A percentile compares a stretch with the other conserved stretches of the same genome.
phyloP scores from a whole-genome alignment of 2,113 vertebrate species.

The Gorsachius goisagi region DNA sequence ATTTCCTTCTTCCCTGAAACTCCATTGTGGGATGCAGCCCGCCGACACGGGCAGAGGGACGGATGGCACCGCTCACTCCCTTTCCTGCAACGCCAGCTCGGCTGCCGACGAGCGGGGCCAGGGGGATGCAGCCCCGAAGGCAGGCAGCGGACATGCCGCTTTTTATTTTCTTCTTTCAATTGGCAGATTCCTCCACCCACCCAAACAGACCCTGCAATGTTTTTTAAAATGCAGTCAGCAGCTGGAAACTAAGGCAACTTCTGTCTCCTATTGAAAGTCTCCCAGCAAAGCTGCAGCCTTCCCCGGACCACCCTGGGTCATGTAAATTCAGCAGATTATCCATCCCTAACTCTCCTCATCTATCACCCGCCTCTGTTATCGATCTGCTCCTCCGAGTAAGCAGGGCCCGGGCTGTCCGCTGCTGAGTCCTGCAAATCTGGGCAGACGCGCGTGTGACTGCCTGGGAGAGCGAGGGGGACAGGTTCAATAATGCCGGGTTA shows the following conservation, averaged over 20 bases:
- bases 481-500: conserved; percentile 77
- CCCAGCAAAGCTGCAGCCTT: conserved; percentile 59
- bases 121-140: neutral
- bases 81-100: fast-evolving
- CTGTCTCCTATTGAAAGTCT: conserved; percentile 70
- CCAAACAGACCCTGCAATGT: conserved; percentile 43
- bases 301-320: conserved; percentile 66
- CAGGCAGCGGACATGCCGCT: neutral
- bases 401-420: conserved; percentile 60
- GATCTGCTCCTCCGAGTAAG: conserved; percentile 80
- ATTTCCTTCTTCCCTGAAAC: neutral
- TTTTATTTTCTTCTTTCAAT: conserved; percentile 46
- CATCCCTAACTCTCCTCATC: conserved; percentile 81
- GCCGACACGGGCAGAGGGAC: fast-evolving
- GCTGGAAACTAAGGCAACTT: conserved; percentile 71
- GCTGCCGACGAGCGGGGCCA: neutral
- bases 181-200: conserved; percentile 50
- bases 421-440: conserved; percentile 65
- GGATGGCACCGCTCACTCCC: neutral
- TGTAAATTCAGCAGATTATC: conserved; percentile 76
- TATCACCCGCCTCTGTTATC: conserved; percentile 84
- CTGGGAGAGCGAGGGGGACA: conserved; percentile 45
- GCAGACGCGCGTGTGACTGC: conserved; percentile 49
- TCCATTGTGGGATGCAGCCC: neutral
- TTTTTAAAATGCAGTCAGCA: conserved; percentile 68